Base-by-base conservation (phyloP, 2,113 vertebrate species). In the Chloropsis hardwickii region DNA sequence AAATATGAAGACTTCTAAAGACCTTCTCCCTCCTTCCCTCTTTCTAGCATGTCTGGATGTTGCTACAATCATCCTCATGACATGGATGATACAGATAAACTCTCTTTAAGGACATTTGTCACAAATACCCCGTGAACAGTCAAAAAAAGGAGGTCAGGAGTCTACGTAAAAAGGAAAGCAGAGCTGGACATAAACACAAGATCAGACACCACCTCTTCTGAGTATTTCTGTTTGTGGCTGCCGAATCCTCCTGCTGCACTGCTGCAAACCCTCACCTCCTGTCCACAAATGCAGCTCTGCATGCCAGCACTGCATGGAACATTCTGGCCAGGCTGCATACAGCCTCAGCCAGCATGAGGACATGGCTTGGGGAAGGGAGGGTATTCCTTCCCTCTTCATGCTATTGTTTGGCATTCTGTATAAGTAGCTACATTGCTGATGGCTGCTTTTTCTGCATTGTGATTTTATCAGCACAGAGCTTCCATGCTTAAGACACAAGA, bases 361-460 rank as follows among this genome's bases (percentile, higher is more conserved):
- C 21, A 23, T 2, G 22, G 24, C 7, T 6, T 44, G 25, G 25
- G 14, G 13, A 4, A 18, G 1, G 1, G 1, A 19, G 5, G 15
- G 10, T 3, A 0, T 33, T 61, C 21, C 28, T 77, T 77, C 24
- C 44, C 27, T 77, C 69, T n/a, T 2, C 2, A 31, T 81, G 28
- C 9, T 48, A 12, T n/a, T 70, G 88, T 88, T 70, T 5, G 3
- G 31, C 39, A 28, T 57, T 77, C 27, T 71, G 21, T 58, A 0
- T 5, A 77, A 42, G 51, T 5, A 12, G 17, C 70, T 6, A 20
- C 4, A 8, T 12, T 0, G 1, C 35, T 71, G 33, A 56, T 15
- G 4, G 37, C 29, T 74, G 18, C 0, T 40, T 86, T 82, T 86
- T 65, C 14, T 73, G 24, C 4, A 74, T 40, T 31, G n/a, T 37